Evolutionary conservation across 2,113 vertebrate species (phyloP).

Genomic region (Bagarius yarrelli): DNA sequence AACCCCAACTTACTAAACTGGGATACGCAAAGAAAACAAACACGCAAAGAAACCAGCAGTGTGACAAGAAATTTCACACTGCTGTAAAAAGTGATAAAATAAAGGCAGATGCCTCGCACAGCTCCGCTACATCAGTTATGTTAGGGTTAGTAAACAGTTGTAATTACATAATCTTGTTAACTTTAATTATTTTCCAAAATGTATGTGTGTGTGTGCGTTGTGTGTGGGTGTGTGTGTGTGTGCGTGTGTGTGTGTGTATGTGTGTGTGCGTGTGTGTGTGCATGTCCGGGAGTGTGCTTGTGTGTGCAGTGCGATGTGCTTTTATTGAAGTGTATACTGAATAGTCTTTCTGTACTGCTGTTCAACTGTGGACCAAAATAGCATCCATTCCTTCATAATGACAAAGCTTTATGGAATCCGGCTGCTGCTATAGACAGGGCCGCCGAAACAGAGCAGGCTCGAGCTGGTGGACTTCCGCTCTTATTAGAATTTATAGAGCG

Average conservation of each 20-base stretch:
- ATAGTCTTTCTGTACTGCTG: conserved; percentile 38
- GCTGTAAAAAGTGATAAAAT: no score
- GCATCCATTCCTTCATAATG: conserved; percentile 47
- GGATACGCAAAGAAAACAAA: no score
- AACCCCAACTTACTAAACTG: no score
- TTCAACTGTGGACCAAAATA: conserved; percentile 47
- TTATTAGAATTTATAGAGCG: conserved; percentile 8
- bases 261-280: not conserved
- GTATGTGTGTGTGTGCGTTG: not conserved
- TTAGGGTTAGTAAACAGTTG: not conserved
- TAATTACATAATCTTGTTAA: not conserved
- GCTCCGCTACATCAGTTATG: no score
- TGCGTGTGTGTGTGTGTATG: not conserved
- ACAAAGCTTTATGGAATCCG: conserved; percentile 49
- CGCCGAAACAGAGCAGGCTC: conserved; percentile 25
- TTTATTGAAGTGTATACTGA: conserved; percentile 25
- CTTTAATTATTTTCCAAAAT: not conserved
- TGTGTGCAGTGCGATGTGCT: not conserved
- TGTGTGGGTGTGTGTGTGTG: not conserved
- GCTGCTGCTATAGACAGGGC: conserved; percentile 22
- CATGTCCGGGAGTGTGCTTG: not conserved
- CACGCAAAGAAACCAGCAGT: no score
- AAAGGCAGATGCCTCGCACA: no score
- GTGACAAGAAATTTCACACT: no score
- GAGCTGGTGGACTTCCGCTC: conserved; percentile 26